Evolutionary conservation across 2,888 invertebrate genomes (phyloP).

Genomic region (Yponomeuta sedellus): DNA sequence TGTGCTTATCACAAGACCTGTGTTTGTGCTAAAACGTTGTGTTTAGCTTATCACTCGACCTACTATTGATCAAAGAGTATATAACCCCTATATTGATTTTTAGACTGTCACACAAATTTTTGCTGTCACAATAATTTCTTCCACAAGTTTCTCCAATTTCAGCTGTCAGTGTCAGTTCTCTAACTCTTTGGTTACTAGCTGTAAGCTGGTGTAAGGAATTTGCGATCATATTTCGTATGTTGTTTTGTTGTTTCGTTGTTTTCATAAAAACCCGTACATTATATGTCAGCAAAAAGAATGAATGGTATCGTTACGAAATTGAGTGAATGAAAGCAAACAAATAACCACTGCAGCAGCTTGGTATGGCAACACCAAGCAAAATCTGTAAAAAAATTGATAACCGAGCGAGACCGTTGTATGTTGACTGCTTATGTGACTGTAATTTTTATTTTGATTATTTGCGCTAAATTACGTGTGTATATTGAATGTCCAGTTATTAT

Average conservation of each 20-base stretch:
- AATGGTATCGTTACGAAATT: background rate
- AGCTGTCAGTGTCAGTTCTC: no score
- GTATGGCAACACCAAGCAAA: conserved; percentile 26
- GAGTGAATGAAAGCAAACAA: background rate
- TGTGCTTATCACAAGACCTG: conserved; percentile 7
- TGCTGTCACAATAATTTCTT: background rate
- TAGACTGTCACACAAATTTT: no score
- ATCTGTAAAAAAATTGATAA: conserved; percentile 9
- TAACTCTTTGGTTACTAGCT: no score
- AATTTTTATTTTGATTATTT: conserved; percentile 55
- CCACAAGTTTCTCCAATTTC: no score
- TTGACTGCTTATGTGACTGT: conserved; percentile 52
- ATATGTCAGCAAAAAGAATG: no score
- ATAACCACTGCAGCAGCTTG: conserved; percentile 12
- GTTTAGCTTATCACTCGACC: no score
- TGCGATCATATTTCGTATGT: no score
- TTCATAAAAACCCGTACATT: no score
- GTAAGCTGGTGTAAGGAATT: no score
- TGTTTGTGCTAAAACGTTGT: no score
- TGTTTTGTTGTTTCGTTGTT: no score
- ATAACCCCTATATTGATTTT: conserved; percentile 8
- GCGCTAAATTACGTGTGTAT: conserved; percentile 54
- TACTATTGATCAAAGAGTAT: no score
- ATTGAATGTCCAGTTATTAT: conserved; percentile 29
- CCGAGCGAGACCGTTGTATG: conserved; percentile 51